phyloP scores from a whole-genome alignment of 2,113 vertebrate species.

The Heptranchias perlo region DNA sequence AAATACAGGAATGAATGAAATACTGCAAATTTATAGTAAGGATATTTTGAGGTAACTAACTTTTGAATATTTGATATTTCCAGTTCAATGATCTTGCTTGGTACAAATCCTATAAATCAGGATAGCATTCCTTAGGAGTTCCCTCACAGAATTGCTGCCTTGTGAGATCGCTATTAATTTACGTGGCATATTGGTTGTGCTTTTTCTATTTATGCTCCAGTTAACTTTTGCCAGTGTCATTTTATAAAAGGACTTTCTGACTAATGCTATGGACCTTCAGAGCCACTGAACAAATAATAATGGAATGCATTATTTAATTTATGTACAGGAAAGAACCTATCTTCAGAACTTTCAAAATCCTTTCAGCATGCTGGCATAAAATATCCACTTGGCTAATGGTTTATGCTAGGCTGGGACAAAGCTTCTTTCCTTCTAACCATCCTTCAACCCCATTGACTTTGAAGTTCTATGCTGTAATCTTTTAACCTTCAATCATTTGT shows the following conservation, averaged over 20 bases:
- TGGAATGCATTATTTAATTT: not conserved
- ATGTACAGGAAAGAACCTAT: not conserved
- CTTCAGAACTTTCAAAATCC: slow-evolving; percentile 15
- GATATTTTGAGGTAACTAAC: not conserved
- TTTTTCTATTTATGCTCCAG: not conserved
- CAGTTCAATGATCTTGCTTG: not conserved
- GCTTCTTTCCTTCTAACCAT: slow-evolving; percentile 16
- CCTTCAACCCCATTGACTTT: slow-evolving; percentile 29
- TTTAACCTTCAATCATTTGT: not conserved
- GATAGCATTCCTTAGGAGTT: not conserved
- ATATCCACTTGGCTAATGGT: not conserved
- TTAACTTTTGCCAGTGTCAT: not conserved
- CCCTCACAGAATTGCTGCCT: not conserved
- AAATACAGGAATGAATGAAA: not conserved
- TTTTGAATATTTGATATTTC: slow-evolving; percentile 1
- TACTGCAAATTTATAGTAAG: not conserved
- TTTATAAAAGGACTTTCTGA: not conserved
- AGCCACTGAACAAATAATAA: slow-evolving; percentile 3
- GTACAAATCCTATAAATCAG: not conserved
- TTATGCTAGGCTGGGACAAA: not conserved
- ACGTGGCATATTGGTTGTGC: not conserved
- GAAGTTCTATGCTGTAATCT: slow-evolving; percentile 21
- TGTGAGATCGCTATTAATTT: not conserved
- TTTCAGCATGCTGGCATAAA: not conserved
- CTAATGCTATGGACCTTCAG: not conserved